A percentile compares a stretch with the other conserved stretches of the same genome.
Conservation (phyloP, 2,888 invertebrate species). For the Shargacucullia verbasci region DNA sequence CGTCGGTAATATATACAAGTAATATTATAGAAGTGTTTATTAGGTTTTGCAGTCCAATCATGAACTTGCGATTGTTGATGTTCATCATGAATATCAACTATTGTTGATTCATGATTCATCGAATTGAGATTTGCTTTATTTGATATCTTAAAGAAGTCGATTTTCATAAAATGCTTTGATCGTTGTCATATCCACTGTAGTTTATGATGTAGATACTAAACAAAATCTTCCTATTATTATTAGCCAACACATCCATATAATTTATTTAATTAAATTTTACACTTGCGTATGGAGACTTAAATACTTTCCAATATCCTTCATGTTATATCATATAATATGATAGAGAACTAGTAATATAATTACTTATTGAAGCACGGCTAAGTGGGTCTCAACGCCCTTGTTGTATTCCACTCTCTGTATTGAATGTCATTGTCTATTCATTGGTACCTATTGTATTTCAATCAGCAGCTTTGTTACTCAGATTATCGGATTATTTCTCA, state of each 20-base stretch:
- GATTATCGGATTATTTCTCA: constrained; percentile 38
- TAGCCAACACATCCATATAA: too few relatives aligned
- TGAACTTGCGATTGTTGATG: constrained; percentile 24
- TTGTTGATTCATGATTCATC: constrained; percentile 35
- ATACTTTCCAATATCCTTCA: constrained; percentile 25
- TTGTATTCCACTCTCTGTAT: constrained; percentile 60
- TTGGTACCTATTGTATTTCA: constrained; percentile 64
- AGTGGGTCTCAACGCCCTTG: constrained; percentile 66
- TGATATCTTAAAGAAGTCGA: constrained; percentile 5
- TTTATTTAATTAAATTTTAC: too few relatives aligned
- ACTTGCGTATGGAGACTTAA: constrained; percentile 14
- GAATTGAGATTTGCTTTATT: constrained; percentile 3
- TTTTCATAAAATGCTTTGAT: not conserved
- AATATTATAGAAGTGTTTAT: constrained; percentile 10
- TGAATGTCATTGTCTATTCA: constrained; percentile 71
- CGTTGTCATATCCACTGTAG: too few relatives aligned
- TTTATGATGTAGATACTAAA: too few relatives aligned
- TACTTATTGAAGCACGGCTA: constrained; percentile 51
- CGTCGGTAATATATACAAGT: constrained; percentile 10
- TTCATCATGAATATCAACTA: constrained; percentile 35
- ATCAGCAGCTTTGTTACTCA: constrained; percentile 51
- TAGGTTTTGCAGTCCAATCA: constrained; percentile 36
- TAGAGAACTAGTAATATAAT: constrained; percentile 37
- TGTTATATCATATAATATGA: constrained; percentile 43
- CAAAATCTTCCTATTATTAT: too few relatives aligned